Base-by-base conservation (phyloP, 53 echinoderm and acorn worm species). In the Henricia sp. region DNA sequence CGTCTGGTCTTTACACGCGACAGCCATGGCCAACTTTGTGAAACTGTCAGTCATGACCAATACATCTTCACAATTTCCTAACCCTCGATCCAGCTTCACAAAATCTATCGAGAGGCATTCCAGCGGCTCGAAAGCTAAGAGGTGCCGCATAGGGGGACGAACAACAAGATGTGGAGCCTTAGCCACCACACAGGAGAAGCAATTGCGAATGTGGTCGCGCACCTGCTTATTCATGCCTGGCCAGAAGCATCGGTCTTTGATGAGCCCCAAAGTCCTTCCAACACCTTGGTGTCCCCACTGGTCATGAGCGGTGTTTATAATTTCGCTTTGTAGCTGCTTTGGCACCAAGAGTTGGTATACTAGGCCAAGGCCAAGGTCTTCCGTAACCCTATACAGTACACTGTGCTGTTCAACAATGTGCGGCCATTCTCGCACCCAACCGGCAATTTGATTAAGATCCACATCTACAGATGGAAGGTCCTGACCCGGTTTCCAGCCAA, bases 91-190 rank as follows among this genome's bases (percentile, higher is more conserved):
- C 42, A 92, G 38, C 50, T 92, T 92, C 67, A 85, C 34, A 40
- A 92, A 92, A 40, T 88, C 92, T 3, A 92, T 92, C 1, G 88
- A 84, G 12, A 92, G 42, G 44, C 88, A 43, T 54, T 88, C 88
- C 32, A 85, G 24, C 2, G 92, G 92, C 14, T 55, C 59, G 51
- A 92, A 92, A 16, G 92, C 77, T 2, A 92, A 59, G 1, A 92
- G 73, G 52, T 88, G 92, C 28, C 78, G 50, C 76, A 84, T 84
- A 32, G 88, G 88, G 12, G 88, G 63, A 8, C 88, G 71, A 28
- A 84, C 80, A 38, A 53, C 32, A 13, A 85, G 84, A 11, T 62
- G 60, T 30, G 88, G 88, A 1, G 83, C 63, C 32, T 91, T 84
- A 6, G 88, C 21, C 25, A 55, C 57, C 14, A 48, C 43, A 54